Evolutionary conservation across 2,888 invertebrate species (phyloP).

Genomic region (Eristalinus aeneus): DNA sequence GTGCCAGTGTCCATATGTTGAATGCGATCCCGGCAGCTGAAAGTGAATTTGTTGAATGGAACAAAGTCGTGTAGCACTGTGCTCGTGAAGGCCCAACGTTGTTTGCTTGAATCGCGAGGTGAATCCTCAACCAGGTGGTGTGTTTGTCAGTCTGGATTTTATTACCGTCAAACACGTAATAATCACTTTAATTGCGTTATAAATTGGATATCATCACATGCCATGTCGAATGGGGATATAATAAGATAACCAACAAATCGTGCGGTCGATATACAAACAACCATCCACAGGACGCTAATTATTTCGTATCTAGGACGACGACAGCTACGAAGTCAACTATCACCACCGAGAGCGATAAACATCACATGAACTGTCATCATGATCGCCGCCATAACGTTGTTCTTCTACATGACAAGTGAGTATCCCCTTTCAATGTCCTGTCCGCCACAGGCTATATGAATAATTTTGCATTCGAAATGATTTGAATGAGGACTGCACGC

Average conservation of each 20-base stretch:
- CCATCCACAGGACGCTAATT: conserved; percentile 22
- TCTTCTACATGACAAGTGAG: conserved; percentile 80
- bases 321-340: conserved; percentile 35
- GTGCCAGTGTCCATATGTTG: conserved; percentile 15
- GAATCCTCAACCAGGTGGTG: neutral
- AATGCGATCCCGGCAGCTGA: conserved; percentile 1
- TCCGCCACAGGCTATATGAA: neutral
- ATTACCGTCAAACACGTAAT: conserved; percentile 56
- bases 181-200: conserved; percentile 57
- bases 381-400: conserved; percentile 78
- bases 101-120: neutral
- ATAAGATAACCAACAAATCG: neutral
- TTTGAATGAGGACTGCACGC: neutral
- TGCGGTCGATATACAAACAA: conserved; percentile 17
- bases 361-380: conserved; percentile 75
- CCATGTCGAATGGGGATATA: conserved; percentile 63
- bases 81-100: neutral
- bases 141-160: conserved; percentile 50
- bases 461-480: conserved; percentile 17
- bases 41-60: neutral
- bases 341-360: conserved; percentile 64
- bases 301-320: conserved; percentile 27
- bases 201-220: conserved; percentile 57
- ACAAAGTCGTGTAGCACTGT: conserved; percentile 2
- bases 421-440: conserved; percentile 53